Evolutionary conservation across 2,888 invertebrate species (phyloP), one percentile per base, ranked within the genome.

Genomic region (Marronus borbonicus): DNA sequence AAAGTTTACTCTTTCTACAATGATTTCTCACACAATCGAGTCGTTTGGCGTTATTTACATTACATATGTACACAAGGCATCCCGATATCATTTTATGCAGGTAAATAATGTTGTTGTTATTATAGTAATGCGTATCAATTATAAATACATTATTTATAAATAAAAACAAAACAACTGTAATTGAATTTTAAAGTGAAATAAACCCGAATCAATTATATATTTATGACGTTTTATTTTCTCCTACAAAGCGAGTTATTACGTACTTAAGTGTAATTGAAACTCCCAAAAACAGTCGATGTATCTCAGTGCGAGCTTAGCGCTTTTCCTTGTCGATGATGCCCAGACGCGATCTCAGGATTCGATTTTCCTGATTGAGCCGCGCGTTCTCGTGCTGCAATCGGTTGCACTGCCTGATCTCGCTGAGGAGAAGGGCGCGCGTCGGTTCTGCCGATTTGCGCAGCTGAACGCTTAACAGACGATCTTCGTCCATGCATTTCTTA

Each of bases 401-500:
- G 17, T 78, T 78, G 8, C 74, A 66, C 49, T 52, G 60, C 52
- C 50, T 78, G 50, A 78, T 68, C 80, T 87, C 87, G 78, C 85
- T 84, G 44, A 86, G 69, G n/a, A 87, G 80, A 24, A 85, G 78
- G 5, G 85, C 85, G 75, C 82, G 83, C 31, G 84, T 83, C 7
- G 86, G 83, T 55, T 83, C 81, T n/a, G 74, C 39, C 1, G 85
- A 83, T 50, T 80, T 76, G 62, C 81, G 83, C 65, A 88, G 79
- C 70, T 85, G 78, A 14, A 82, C 79, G 14, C 80, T 76, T 36
- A 88, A 81, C 14, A 84, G 49, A n/a, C 82, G 79, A 76, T 87
- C 86, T 60, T 84, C 83, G 77, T 86, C 86, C 84, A 86, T 84
- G 65, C 85, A 86, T 74, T 86, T 86, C 14, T 83, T 79, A 74